Evolutionary conservation across 2,888 invertebrate genomes (phyloP).

Genomic region (Drosophila austrosaltans): DNA sequence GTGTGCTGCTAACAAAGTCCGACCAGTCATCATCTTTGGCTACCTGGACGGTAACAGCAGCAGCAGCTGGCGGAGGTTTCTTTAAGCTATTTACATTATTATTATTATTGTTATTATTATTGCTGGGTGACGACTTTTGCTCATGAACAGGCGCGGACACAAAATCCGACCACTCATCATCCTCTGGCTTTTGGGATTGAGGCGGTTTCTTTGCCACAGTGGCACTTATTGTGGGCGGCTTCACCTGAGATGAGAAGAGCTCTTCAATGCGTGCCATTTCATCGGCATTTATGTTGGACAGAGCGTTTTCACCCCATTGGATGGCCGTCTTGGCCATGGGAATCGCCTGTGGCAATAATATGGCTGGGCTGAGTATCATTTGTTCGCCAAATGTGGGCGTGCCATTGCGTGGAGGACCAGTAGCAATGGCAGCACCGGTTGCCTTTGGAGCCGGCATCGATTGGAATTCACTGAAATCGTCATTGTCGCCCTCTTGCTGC

Average conservation of each 20-base stretch:
- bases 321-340: slow-evolving; percentile 82
- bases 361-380: slow-evolving; percentile 83
- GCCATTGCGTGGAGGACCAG: slow-evolving; percentile 59
- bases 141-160: slow-evolving; percentile 81
- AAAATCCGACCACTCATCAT: slow-evolving; percentile 86
- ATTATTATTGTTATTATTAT: slow-evolving; percentile 45
- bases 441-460: slow-evolving; percentile 71
- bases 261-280: slow-evolving; percentile 83
- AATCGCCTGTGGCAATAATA: slow-evolving; percentile 80
- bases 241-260: slow-evolving; percentile 78
- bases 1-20: slow-evolving; percentile 85
- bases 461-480: slow-evolving; percentile 85
- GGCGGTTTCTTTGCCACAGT: slow-evolving; percentile 63
- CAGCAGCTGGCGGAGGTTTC: slow-evolving; percentile 29
- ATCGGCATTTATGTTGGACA: slow-evolving; percentile 83
- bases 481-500: slow-evolving; percentile 72
- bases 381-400: slow-evolving; percentile 71
- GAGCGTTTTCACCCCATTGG: slow-evolving; percentile 84
- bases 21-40: slow-evolving; percentile 85
- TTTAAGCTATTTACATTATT: slow-evolving; percentile 46
- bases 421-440: slow-evolving; percentile 13
- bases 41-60: slow-evolving; percentile 14
- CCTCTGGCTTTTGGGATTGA: slow-evolving; percentile 67
- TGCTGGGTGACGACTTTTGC: slow-evolving; percentile 25
- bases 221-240: slow-evolving; percentile 77